These are phyloP conservation scores for Ataeniobius toweri DNA, from an alignment of 2,797 vertebrate genomes.

Conservation along the genomic window DNA sequence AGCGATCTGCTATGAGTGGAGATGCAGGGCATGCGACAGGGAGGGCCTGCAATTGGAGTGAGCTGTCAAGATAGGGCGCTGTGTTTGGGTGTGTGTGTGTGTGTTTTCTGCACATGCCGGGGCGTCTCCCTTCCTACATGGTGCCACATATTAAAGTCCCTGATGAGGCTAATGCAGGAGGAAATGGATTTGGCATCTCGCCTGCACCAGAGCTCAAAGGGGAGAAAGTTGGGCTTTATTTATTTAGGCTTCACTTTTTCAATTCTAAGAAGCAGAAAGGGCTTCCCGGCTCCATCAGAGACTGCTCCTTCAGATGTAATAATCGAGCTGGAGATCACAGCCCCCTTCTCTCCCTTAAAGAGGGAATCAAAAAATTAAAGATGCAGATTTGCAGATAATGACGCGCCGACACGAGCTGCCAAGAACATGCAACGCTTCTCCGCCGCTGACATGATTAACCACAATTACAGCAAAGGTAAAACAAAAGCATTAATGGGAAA, in stretches of 20 bases:
- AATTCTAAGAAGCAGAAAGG: not conserved
- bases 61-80: constrained; percentile 75
- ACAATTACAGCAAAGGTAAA: constrained; percentile 62
- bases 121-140: constrained; percentile 70
- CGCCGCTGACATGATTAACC: constrained; percentile 56
- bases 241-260: not conserved
- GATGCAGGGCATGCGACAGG: constrained; percentile 69
- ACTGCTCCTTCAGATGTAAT: constrained; percentile 54
- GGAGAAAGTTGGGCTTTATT: not conserved
- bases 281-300: not conserved
- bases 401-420: constrained; percentile 9
- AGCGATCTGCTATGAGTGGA: constrained; percentile 66
- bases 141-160: constrained; percentile 72
- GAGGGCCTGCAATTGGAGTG: constrained; percentile 73
- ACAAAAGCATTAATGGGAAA: constrained; percentile 58
- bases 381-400: constrained; percentile 62
- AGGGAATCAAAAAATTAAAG: constrained; percentile 58
- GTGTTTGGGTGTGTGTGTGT: constrained; percentile 26
- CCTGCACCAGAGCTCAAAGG: constrained; percentile 55
- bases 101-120: constrained; percentile 61
- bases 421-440: constrained; percentile 19
- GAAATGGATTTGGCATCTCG: constrained; percentile 68
- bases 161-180: constrained; percentile 79
- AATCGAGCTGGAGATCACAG: constrained; percentile 33
- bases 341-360: constrained; percentile 30